Base-by-base conservation (phyloP, 2,888 invertebrate genomes). In the Andrena fulva region DNA sequence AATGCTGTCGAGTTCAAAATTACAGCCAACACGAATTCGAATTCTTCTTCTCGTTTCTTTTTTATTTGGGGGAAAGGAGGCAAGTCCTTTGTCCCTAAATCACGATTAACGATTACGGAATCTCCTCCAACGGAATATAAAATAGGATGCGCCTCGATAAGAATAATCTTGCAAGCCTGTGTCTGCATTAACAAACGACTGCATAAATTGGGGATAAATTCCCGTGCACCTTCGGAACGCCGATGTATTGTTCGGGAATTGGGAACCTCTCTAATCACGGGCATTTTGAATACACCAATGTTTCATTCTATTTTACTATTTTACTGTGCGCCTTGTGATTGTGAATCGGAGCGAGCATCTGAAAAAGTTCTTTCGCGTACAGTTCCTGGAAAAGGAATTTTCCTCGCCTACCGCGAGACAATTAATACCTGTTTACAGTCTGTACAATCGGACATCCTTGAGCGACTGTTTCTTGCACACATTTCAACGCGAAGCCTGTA, bases 1-100 rank as follows among this genome's bases (percentile, higher is more conserved):
- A 73, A 70, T 73, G 60, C 67, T 54, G 59, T 77, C 59, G 71
- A 27, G 60, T 48, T 85, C 29, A 85, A 72, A 77, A 80, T 80
- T 70, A 77, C 52, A 62, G 64, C 50, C 84, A 73, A 42, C 60
- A 69, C 54, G 63, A 60, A 64, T 64, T 12, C 63, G 20, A 5
- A 33, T 35, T 42, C 24, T 35, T 48, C 31, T 29, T 42, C 62
- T 69, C 48, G 24, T 33, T 69, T 33, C 20, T 59, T 76, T n/a
- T 20, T 20, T 20, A 20, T 8, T 56, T 56, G 12, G 24, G 10
- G 67, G 12, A 24, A 62, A 59, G 29, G 69, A 54, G 62, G 7
- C 59, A 31, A 29, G 29, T 59, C 69, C 52, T 64, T 69, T 35
- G 69, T 77, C 20, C 33, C 20, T 56, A 48, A 64, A 64, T 70